Base-by-base conservation (phyloP, 2,888 invertebrate genomes). In the Hydrotaea cyrtoneurina region DNA sequence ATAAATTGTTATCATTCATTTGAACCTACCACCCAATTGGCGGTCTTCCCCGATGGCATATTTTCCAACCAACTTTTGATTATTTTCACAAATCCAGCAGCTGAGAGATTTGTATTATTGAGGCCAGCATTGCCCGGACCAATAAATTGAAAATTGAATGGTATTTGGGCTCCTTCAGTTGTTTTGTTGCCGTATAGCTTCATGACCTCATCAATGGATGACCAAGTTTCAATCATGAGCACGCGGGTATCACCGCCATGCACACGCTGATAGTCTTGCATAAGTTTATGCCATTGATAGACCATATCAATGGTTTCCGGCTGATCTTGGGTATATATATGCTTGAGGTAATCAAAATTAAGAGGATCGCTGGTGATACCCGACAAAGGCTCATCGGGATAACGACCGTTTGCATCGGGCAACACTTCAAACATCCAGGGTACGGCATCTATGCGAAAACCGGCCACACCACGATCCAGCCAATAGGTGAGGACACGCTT, bases 401-500 rank as follows among this genome's bases (percentile, higher is more conserved):
- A 93, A 69, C 91, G 87, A 0, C 94, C 94, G 26, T 92, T 93
- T 89, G 94, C 95, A 94, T 91, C 92, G 36, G 91, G 87, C 4
- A 86, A 31, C 1, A 89, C 91, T 83, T 92, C 96, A 86, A 91
- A 92, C 81, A 91, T 89, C 89, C 90, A 91, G 26, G 92, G 92
- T 8, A 96, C 94, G 0, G 97, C 96, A 89, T 97, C 96, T 62
- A 98, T 93, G 84, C 98, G 94, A 89, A 98, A 97, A 0, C 98
- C 98, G 89, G 97, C 96, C 0, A 98, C 95, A 0, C 97, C 98
- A 86, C 95, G 94, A 82, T 95, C 95, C 75, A 98, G 89, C 98
- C 98, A 98, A 89, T 95, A 97, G 88, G 93, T 94, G 7, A 98
- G 91, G 0, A 87, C 87, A 23, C 85, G 81, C 77, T 93, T 93